Percentiles rank a stretch among this genome's conserved stretches.
Evolutionary conservation across 2,888 invertebrate species (phyloP).

Genomic region (Carabus problematicus): DNA sequence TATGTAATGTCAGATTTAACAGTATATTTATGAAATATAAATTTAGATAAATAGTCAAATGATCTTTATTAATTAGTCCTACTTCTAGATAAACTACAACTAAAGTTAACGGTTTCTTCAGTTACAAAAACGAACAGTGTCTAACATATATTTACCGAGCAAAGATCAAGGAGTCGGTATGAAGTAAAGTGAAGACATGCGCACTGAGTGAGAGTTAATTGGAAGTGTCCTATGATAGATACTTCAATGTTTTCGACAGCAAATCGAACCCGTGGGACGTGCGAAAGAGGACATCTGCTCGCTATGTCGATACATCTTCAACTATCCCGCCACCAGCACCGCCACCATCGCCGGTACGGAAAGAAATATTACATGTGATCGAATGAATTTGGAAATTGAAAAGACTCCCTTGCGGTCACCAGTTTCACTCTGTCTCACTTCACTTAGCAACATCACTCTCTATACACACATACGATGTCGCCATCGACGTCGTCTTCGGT

Average conservation of each 20-base stretch:
- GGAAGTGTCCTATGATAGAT: constrained; percentile 29
- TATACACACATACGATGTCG: no score
- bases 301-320: constrained; percentile 24
- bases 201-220: constrained; percentile 14
- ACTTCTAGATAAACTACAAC: no score
- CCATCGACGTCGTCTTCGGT: no score
- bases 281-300: constrained; percentile 23
- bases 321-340: constrained; percentile 6
- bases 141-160: no score
- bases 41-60: no score
- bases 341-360: not conserved
- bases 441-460: no score
- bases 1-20: no score
- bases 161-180: not conserved
- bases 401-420: constrained; percentile 18
- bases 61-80: no score
- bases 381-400: constrained; percentile 39
- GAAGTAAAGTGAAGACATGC: not conserved
- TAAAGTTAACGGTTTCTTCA: no score
- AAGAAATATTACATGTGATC: constrained; percentile 37
- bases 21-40: no score
- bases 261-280: constrained; percentile 34
- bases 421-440: no score
- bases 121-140: no score
- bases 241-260: constrained; percentile 28